Percentiles rank a stretch among this genome's conserved stretches.
Conservation (phyloP, 35 echinoderm and acorn worm species). For the Apostichopus japonicus region DNA sequence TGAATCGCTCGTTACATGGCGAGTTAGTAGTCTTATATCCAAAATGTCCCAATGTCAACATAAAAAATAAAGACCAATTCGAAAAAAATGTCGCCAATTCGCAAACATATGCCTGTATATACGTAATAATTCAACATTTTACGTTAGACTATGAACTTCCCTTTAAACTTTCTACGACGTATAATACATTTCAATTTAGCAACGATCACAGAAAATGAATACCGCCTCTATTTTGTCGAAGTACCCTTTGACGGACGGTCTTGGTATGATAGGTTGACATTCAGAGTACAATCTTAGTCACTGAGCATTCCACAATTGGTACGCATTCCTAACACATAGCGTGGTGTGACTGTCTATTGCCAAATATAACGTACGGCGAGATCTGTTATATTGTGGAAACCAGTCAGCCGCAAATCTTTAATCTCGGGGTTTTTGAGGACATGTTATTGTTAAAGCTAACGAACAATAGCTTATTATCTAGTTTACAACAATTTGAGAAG, state of each 20-base stretch:
- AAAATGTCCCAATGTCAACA: no score
- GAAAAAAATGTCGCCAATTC: no score
- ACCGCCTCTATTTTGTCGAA: neutral
- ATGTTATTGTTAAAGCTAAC: neutral
- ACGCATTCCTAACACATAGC: slow-evolving; percentile 10
- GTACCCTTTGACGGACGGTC: neutral
- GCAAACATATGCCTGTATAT: no score
- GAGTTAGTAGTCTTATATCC: no score
- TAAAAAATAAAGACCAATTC: no score
- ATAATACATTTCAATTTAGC: no score
- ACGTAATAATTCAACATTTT: no score
- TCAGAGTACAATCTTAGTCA: neutral
- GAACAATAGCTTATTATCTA: slow-evolving; percentile 6
- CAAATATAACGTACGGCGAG: neutral
- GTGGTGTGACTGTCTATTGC: neutral
- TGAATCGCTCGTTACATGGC: no score
- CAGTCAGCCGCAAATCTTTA: neutral
- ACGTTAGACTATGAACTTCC: no score
- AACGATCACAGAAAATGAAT: neutral
- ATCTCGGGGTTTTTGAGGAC: neutral
- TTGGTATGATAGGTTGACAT: neutral
- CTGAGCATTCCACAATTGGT: slow-evolving; percentile 1
- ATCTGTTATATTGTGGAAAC: neutral
- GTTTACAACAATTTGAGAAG: slow-evolving; percentile 28
- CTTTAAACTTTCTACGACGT: no score